Evolutionary conservation across 1,140 invertebrate species (phyloP), one percentile per base, ranked within the genome.

Genomic region (Aphidius ervi): DNA sequence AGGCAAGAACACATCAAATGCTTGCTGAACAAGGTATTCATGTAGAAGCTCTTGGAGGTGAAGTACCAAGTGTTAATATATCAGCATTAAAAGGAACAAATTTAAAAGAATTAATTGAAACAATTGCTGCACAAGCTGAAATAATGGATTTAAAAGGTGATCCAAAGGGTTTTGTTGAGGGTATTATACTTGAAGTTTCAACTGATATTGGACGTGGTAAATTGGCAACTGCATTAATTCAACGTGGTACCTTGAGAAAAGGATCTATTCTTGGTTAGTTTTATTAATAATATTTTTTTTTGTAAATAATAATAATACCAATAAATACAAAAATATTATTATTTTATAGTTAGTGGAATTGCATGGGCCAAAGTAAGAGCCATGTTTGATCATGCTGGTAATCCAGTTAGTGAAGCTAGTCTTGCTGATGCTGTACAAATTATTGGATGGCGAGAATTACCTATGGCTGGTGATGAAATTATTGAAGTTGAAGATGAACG

Each of bases 31-130:
- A 90, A 69, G 93, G 92, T 9, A 81, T 99, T 46, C 80, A 90
- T 23, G 83, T 95, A 7, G 97, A 99, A 81, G 88, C 89, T 43
- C 74, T 89, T 60, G 97, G 97, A 1, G 97, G 98, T 2, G 95
- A 99, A 64, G 82, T 97, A 5, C 96, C 98, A 79, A 87, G 87
- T 42, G 87, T 99, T 58, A 87, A 88, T 23, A 90, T 99, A 63
- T 99, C 96, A 0, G 98, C 98, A 0, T 80, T 97, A 0, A 86
- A 91, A 73, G 86, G 86, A 56, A 89, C 84, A 3, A 94, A 96
- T 75, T 73, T 98, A n/a, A 77, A 88, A 61, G 71, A 82, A 0
- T 79, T 99, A 9, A 85, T 92, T 42, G 96, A 99, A 70, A 89
- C 94, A 0, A 86, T 99, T 57, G 81, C 87, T 10, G 72, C 88